Percentiles rank a stretch among this genome's conserved stretches.
phyloP scores from a whole-genome alignment of 2,113 vertebrate species.

The Edolisoma coerulescens region DNA sequence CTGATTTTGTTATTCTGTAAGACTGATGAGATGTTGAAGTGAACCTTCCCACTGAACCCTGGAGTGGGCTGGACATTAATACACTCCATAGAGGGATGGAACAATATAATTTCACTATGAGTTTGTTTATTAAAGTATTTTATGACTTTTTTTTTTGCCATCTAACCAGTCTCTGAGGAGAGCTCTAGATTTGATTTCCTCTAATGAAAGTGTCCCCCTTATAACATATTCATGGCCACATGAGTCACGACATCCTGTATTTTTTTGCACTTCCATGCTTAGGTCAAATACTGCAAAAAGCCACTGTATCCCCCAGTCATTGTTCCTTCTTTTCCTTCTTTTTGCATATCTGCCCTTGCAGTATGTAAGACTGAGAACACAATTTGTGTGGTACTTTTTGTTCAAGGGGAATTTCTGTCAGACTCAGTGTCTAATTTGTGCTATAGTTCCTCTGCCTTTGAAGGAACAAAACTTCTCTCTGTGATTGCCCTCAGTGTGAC shows the following conservation, averaged over 20 bases:
- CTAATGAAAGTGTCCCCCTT: not conserved
- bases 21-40: not conserved
- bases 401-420: not conserved
- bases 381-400: not conserved
- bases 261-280: not conserved
- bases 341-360: not conserved
- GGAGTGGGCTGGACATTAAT: not conserved
- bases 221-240: not conserved
- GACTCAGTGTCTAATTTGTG: not conserved
- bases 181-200: not conserved
- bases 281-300: not conserved
- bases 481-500: not conserved
- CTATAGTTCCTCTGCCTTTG: not conserved
- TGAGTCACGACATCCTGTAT: not conserved
- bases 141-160: not conserved
- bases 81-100: not conserved
- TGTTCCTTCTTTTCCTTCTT: not conserved
- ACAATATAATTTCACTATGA: not conserved
- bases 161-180: not conserved
- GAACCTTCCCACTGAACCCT: not conserved
- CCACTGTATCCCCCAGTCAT: not conserved
- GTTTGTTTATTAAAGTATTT: slow-evolving; percentile 46
- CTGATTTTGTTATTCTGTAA: not conserved
- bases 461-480: not conserved
- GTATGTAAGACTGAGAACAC: not conserved